Conservation (phyloP, 2,113 vertebrate genomes). For the Nothobranchius furzeri region DNA sequence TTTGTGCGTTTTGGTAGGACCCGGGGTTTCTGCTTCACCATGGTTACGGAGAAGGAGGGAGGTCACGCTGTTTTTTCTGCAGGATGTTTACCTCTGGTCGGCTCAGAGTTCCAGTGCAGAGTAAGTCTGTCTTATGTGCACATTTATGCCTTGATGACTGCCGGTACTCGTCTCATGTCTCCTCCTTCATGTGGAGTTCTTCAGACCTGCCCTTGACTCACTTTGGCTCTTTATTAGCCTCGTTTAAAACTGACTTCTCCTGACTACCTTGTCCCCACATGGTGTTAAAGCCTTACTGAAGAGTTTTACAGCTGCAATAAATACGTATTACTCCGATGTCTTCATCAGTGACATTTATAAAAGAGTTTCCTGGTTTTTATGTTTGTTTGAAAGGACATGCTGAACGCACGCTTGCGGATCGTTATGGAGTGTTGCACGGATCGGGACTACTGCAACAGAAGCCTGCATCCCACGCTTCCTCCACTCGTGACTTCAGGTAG, state of each 20-base stretch:
- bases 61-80: slow-evolving; percentile 85
- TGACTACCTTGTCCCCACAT: background rate
- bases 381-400: slow-evolving; percentile 82
- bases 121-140: slow-evolving; percentile 78
- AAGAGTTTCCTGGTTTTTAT: background rate
- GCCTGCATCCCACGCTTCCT: slow-evolving; percentile 90
- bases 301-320: slow-evolving; percentile 16
- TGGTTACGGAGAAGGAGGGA: slow-evolving; percentile 92
- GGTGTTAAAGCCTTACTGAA: slow-evolving; percentile 10
- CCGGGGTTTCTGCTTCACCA: slow-evolving; percentile 95
- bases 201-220: slow-evolving; percentile 27
- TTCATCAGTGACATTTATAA: slow-evolving; percentile 1
- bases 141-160: background rate
- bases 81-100: slow-evolving; percentile 89
- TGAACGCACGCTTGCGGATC: slow-evolving; percentile 84
- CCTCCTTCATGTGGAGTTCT: slow-evolving; percentile 12
- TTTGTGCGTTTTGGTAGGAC: slow-evolving; percentile 79
- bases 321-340: background rate
- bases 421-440: slow-evolving; percentile 92
- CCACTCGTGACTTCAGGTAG: slow-evolving; percentile 87
- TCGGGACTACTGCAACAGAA: slow-evolving; percentile 91
- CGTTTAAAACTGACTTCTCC: slow-evolving; percentile 23
- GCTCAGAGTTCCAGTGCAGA: slow-evolving; percentile 96
- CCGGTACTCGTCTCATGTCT: background rate
- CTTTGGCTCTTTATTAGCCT: slow-evolving; percentile 22